phyloP scores from a whole-genome alignment of 2,888 invertebrate species.

The Hypselothyrea guttata region DNA sequence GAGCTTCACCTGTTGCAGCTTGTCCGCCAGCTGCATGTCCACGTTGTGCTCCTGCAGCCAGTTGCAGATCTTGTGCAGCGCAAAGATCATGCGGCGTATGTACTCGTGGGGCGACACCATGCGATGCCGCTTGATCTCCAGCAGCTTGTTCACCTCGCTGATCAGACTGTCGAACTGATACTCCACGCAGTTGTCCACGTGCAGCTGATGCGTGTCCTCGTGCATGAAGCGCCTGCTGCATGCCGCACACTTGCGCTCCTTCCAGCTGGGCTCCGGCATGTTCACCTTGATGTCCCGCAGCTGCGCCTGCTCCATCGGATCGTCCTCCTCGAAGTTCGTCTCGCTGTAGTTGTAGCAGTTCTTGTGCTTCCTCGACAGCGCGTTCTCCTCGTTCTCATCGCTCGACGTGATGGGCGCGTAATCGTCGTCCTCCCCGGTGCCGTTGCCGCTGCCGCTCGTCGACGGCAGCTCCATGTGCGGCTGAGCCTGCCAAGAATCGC shows the following conservation, averaged over 20 bases:
- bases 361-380: slow-evolving; percentile 59
- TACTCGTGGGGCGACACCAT: slow-evolving; percentile 82
- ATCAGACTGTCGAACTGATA: slow-evolving; percentile 78
- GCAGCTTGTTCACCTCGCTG: slow-evolving; percentile 76
- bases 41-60: slow-evolving; percentile 80
- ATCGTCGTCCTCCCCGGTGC: slow-evolving; percentile 67
- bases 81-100: slow-evolving; percentile 81
- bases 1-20: slow-evolving; percentile 57
- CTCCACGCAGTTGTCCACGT: slow-evolving; percentile 80
- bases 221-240: slow-evolving; percentile 81
- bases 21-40: slow-evolving; percentile 77
- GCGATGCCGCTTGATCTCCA: slow-evolving; percentile 77
- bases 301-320: slow-evolving; percentile 80
- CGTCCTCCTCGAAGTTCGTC: slow-evolving; percentile 81
- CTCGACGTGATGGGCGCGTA: slow-evolving; percentile 72
- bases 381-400: slow-evolving; percentile 76
- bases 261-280: slow-evolving; percentile 80
- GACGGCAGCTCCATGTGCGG: slow-evolving; percentile 41
- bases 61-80: slow-evolving; percentile 79
- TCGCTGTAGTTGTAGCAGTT: slow-evolving; percentile 81
- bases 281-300: slow-evolving; percentile 80
- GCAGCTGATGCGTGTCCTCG: slow-evolving; percentile 80
- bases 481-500: slow-evolving; percentile 1
- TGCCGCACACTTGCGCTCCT: slow-evolving; percentile 81
- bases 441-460: slow-evolving; percentile 48